Percentiles rank a stretch among this genome's conserved stretches.
Conservation (phyloP, 2,113 vertebrate species). For the Phrynocephalus versicolor region DNA sequence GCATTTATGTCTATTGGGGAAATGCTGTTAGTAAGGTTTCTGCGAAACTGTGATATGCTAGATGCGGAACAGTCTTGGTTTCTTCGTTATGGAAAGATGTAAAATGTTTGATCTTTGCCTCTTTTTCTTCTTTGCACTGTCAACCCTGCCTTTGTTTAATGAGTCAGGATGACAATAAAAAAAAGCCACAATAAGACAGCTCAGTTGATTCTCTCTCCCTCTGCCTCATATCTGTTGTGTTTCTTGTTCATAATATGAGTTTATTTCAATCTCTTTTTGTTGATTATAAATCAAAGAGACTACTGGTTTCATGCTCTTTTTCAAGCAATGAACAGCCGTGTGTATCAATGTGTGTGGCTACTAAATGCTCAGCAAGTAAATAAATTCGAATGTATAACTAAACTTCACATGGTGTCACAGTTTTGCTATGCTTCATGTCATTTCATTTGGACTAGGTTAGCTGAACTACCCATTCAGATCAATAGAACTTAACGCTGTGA, state of each 20-base stretch:
- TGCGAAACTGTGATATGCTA: rapidly evolving
- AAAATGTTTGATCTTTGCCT: slow-evolving; percentile 14
- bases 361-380: background rate
- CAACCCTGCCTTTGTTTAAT: background rate
- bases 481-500: background rate
- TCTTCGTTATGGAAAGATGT: background rate
- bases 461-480: background rate
- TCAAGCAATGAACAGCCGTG: background rate
- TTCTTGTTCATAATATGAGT: background rate
- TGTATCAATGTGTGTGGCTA: background rate
- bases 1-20: background rate
- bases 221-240: slow-evolving; percentile 28
- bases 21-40: background rate
- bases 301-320: background rate
- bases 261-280: slow-evolving; percentile 22
- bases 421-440: background rate
- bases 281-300: slow-evolving; percentile 26
- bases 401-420: rapidly evolving
- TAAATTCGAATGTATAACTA: background rate
- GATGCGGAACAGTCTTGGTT: rapidly evolving
- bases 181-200: slow-evolving; percentile 20
- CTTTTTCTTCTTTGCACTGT: slow-evolving; percentile 14
- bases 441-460: background rate
- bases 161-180: slow-evolving; percentile 20
- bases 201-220: slow-evolving; percentile 33